Percentiles rank a stretch among this genome's conserved stretches.
Conservation (phyloP, 2,797 vertebrate genomes). For the Momotus momota region DNA sequence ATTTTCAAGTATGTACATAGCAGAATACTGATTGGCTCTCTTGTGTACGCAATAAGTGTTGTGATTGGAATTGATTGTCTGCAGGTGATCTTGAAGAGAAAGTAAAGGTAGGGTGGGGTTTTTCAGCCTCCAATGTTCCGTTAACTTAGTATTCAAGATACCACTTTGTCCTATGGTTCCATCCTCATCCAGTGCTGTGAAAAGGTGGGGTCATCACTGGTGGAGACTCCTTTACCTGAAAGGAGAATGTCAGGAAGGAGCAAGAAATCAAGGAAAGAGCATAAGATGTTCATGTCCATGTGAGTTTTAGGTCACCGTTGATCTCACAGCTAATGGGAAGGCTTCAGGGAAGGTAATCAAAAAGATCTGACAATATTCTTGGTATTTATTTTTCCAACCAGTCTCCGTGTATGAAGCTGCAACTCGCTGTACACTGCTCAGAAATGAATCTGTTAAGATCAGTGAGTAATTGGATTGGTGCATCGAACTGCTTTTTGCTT, state of each 20-base stretch:
- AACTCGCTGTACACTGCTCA: not conserved
- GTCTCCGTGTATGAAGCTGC: not conserved
- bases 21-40: not conserved
- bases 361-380: not conserved
- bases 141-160: rapidly evolving
- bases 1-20: not conserved
- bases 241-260: not conserved
- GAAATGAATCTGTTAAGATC: conserved; percentile 1
- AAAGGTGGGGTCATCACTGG: not conserved
- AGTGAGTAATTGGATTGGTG: not conserved
- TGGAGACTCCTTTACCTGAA: not conserved
- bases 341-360: not conserved
- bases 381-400: not conserved
- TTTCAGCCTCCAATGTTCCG: not conserved
- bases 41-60: not conserved
- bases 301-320: not conserved
- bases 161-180: not conserved
- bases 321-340: not conserved
- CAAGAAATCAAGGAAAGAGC: not conserved
- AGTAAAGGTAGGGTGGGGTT: not conserved
- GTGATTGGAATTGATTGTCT: not conserved
- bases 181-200: not conserved
- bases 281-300: not conserved
- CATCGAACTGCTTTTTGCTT: not conserved
- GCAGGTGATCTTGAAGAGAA: not conserved